These are phyloP conservation scores for Sarcophaga bullata DNA, from an alignment of 1,140 invertebrate genomes.

Conservation along the genomic window DNA sequence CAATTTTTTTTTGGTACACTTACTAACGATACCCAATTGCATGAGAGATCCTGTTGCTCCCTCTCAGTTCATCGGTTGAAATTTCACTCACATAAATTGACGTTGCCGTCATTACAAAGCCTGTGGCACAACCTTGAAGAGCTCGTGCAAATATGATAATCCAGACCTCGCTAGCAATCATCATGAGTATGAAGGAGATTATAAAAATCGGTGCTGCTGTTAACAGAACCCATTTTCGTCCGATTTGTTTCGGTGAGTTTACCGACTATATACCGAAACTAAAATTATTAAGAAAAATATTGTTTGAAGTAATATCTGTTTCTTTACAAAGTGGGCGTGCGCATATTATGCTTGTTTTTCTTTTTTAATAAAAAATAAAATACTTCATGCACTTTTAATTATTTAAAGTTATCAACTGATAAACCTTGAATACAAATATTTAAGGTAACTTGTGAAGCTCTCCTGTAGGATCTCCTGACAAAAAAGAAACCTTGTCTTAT, in stretches of 20 bases:
- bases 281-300: not conserved
- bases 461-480: too few species aligned
- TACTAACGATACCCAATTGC: slow-evolving; percentile 70
- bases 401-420: too few species aligned
- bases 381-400: too few species aligned
- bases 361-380: too few species aligned
- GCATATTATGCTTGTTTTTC: too few species aligned
- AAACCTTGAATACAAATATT: too few species aligned
- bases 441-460: too few species aligned
- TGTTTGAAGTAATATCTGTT: too few species aligned
- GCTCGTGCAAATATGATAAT: slow-evolving; percentile 71
- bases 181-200: slow-evolving; percentile 74
- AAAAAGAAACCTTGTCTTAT: too few species aligned
- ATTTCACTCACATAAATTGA: slow-evolving; percentile 88
- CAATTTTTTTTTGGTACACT: slow-evolving; percentile 28
- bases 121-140: slow-evolving; percentile 73
- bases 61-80: slow-evolving; percentile 76
- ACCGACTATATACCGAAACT: slow-evolving; percentile 69
- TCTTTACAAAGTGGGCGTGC: too few species aligned
- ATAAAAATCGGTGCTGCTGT: slow-evolving; percentile 72
- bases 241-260: slow-evolving; percentile 74
- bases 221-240: slow-evolving; percentile 76
- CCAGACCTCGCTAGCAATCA: slow-evolving; percentile 66
- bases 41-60: slow-evolving; percentile 80
- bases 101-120: slow-evolving; percentile 76